Evolutionary conservation across 2,797 vertebrate species (phyloP).

Genomic region (Centroberyx gerrardi): DNA sequence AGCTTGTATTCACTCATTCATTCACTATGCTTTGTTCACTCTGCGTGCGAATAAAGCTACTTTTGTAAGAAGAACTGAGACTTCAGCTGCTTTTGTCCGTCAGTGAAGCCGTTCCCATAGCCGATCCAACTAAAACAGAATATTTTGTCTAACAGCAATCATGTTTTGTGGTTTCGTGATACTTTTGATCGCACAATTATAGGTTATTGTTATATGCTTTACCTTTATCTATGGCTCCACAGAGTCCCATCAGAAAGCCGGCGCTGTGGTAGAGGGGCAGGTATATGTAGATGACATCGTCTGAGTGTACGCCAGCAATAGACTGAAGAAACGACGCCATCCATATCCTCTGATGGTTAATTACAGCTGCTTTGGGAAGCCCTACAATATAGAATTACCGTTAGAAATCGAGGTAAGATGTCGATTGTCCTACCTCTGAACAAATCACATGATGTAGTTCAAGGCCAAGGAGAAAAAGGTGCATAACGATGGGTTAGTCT

Average conservation of each 20-base stretch:
- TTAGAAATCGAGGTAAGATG: background rate
- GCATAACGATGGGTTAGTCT: background rate
- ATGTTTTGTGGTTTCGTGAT: slow-evolving; percentile 9
- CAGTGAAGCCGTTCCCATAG: no score
- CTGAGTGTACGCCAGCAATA: slow-evolving; percentile 61
- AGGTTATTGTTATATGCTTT: slow-evolving; percentile 7
- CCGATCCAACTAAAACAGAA: no score
- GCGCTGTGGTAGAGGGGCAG: slow-evolving; percentile 91
- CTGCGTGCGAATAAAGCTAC: no score
- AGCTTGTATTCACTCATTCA: no score
- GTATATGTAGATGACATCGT: slow-evolving; percentile 86
- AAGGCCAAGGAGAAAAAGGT: slow-evolving; percentile 6
- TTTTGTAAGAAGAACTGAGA: no score
- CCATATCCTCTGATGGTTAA: slow-evolving; percentile 85
- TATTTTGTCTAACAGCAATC: background rate
- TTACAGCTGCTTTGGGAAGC: slow-evolving; percentile 91
- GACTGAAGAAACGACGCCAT: slow-evolving; percentile 52
- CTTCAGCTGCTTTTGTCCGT: no score
- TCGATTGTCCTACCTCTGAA: background rate
- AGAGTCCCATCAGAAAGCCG: slow-evolving; percentile 87
- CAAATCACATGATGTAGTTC: background rate
- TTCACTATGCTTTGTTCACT: no score
- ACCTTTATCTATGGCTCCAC: slow-evolving; percentile 87
- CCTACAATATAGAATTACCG: slow-evolving; percentile 75
- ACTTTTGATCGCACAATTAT: background rate